Conservation (phyloP, 2,797 vertebrate species). For the Cottoperca gobio region DNA sequence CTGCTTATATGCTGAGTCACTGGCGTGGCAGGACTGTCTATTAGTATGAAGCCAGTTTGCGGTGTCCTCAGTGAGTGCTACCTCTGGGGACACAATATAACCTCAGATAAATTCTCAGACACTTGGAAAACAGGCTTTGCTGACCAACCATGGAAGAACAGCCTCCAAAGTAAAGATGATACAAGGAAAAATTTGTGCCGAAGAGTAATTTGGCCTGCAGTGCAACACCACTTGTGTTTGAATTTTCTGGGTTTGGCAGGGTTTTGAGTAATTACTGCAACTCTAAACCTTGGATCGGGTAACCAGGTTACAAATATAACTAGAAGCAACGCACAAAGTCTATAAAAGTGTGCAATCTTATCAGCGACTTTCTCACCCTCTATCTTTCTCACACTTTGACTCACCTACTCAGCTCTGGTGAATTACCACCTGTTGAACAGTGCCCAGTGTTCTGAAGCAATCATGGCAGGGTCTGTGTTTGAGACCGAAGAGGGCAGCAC, state of each 20-base stretch:
- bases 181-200: not conserved
- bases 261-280: not conserved
- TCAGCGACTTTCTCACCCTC: not conserved
- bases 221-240: slow-evolving; percentile 25
- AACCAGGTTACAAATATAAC: not conserved
- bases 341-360: slow-evolving; percentile 1
- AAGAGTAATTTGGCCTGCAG: not conserved
- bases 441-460: slow-evolving; percentile 95
- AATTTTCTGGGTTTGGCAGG: slow-evolving; percentile 33
- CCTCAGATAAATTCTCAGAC: slow-evolving; percentile 70
- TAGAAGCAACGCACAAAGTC: not conserved
- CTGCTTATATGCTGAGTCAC: slow-evolving; percentile 30
- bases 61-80: not conserved
- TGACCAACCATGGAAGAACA: slow-evolving; percentile 29
- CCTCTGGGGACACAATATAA: slow-evolving; percentile 23
- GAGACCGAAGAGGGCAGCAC: slow-evolving; percentile 93
- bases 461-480: slow-evolving; percentile 88
- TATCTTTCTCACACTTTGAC: not conserved
- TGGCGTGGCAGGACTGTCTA: slow-evolving; percentile 4
- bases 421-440: slow-evolving; percentile 94
- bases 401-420: slow-evolving; percentile 85
- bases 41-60: slow-evolving; percentile 7
- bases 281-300: not conserved
- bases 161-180: slow-evolving; percentile 49
- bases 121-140: slow-evolving; percentile 49